phyloP scores from a whole-genome alignment of 2,797 vertebrate genomes.

The Aplochiton taeniatus region DNA sequence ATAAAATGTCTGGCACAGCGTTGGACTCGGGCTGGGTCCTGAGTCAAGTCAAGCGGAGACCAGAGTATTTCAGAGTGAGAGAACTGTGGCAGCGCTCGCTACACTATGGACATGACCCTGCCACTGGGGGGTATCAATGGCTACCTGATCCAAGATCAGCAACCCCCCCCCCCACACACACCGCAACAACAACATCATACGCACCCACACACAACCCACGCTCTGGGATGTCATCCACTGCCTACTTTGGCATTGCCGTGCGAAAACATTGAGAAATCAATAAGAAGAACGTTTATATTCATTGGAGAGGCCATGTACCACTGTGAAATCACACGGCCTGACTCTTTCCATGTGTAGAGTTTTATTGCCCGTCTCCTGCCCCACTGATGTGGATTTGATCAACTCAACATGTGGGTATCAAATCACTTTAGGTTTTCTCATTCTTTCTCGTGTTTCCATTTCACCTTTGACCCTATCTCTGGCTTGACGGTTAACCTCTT shows the following conservation, averaged over 20 bases:
- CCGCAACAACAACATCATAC: background rate
- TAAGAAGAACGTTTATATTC: conserved; percentile 59
- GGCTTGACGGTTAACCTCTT: background rate
- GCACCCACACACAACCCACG: conserved; percentile 26
- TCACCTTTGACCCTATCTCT: conserved; percentile 32
- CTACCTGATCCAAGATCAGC: conserved; percentile 33
- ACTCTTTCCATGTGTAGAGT: conserved; percentile 71
- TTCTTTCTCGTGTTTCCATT: conserved; percentile 34
- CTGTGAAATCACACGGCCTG: conserved; percentile 66
- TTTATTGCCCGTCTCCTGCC: conserved; percentile 74
- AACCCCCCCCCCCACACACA: conserved; percentile 12
- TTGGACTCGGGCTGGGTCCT: too few relatives aligned
- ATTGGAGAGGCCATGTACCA: conserved; percentile 61
- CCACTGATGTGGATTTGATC: conserved; percentile 74
- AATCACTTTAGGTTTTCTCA: background rate
- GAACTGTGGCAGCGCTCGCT: too few relatives aligned
- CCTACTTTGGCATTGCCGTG: conserved; percentile 40
- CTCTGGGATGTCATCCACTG: conserved; percentile 63
- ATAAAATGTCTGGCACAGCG: too few relatives aligned
- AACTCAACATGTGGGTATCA: conserved; percentile 70
- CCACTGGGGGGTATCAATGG: too few relatives aligned
- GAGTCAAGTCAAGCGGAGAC: too few relatives aligned
- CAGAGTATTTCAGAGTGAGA: too few relatives aligned
- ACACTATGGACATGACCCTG: too few relatives aligned
- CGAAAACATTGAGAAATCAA: conserved; percentile 38